Percentiles rank a stretch among this genome's conserved stretches.
Evolutionary conservation across 2,888 invertebrate species (phyloP).

Genomic region (Alviniconcha strummeri): DNA sequence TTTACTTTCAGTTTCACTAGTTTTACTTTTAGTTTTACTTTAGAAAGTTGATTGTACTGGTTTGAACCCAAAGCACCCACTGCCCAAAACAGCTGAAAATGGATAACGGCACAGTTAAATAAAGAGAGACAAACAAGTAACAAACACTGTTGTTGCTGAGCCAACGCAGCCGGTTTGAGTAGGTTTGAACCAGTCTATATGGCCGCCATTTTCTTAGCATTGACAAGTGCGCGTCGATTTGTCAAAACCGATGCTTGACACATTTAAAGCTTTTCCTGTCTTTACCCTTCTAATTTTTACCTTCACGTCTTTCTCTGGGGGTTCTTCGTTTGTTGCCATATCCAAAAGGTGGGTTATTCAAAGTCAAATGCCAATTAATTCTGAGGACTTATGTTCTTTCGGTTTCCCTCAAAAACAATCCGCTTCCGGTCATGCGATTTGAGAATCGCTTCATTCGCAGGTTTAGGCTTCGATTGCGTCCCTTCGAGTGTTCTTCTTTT

Average conservation of each 20-base stretch:
- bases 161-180: no score
- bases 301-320: slow-evolving; percentile 53
- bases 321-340: slow-evolving; percentile 25
- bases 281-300: slow-evolving; percentile 22
- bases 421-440: background rate
- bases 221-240: background rate
- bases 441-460: no score
- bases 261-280: background rate
- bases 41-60: no score
- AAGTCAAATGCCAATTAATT: background rate
- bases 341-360: background rate
- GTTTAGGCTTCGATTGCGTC: no score
- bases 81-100: no score
- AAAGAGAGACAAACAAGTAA: no score
- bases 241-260: background rate
- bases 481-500: no score
- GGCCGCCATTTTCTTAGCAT: background rate
- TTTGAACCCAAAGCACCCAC: no score
- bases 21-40: no score
- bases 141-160: no score
- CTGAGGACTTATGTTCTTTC: background rate
- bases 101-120: no score
- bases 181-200: background rate
- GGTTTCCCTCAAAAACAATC: background rate
- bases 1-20: no score